A percentile compares a stretch with the other conserved stretches of the same genome.
Evolutionary conservation across 2,888 invertebrate genomes (phyloP).

Genomic region (Aquatica leii): DNA sequence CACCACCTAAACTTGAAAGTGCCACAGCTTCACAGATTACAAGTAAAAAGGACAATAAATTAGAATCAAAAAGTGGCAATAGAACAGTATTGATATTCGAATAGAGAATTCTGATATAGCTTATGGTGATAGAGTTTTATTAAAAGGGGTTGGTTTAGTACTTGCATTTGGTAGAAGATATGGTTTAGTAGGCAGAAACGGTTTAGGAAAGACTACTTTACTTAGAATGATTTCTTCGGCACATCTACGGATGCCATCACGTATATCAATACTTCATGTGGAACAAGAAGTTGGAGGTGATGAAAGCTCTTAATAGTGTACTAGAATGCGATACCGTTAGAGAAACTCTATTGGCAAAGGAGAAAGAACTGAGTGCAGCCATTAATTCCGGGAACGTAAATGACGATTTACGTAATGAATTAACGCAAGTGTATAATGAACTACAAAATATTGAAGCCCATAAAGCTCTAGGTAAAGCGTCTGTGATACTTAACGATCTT

Average conservation of each 20-base stretch:
- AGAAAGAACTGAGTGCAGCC: conserved; percentile 82
- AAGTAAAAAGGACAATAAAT: conserved; percentile 89
- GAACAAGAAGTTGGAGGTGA: conserved; percentile 99
- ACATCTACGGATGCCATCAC: conserved; percentile 91
- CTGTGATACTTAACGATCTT: conserved; percentile 92
- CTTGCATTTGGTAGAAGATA: conserved; percentile 93
- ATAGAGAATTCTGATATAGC: conserved; percentile 99
- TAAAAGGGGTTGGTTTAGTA: conserved; percentile 89
- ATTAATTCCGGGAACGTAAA: conserved; percentile 76
- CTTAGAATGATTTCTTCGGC: conserved; percentile 93
- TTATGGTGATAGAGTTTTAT: conserved; percentile 93
- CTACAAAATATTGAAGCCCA: conserved; percentile 92
- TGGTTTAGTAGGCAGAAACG: conserved; percentile 96
- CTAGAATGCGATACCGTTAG: conserved; percentile 91
- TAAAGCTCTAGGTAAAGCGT: conserved; percentile 94
- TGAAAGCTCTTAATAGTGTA: conserved; percentile 93
- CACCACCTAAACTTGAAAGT: conserved; percentile 71
- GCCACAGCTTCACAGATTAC: conserved; percentile 91
- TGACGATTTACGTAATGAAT: conserved; percentile 67
- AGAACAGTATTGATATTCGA: conserved; percentile 92
- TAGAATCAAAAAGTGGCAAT: conserved; percentile 90
- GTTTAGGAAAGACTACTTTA: conserved; percentile 96
- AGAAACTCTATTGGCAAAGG: conserved; percentile 77
- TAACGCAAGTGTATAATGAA: conserved; percentile 85
- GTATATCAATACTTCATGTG: conserved; percentile 94